phyloP scores from a whole-genome alignment of 2,797 vertebrate species.

The Avahi laniger region DNA sequence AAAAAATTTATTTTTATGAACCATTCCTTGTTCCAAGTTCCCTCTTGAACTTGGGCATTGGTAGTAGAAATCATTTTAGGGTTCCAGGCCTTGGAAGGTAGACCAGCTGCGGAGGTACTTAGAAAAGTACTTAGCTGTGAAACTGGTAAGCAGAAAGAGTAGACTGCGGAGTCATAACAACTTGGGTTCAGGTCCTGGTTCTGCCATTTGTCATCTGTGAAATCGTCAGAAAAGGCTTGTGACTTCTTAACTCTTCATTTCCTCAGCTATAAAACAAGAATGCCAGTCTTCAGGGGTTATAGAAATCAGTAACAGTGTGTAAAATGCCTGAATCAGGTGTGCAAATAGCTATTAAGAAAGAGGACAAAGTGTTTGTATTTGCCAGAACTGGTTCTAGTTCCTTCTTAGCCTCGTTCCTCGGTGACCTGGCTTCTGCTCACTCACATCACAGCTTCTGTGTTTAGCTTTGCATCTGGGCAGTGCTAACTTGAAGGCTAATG shows the following conservation, averaged over 20 bases:
- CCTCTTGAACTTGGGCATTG: neutral
- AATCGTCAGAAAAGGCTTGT: neutral
- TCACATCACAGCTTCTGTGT: neutral
- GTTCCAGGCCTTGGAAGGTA: neutral
- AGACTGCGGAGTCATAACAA: neutral
- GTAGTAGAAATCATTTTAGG: neutral
- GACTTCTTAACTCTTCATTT: neutral
- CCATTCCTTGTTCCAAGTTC: neutral
- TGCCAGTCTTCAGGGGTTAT: neutral
- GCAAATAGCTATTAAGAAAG: neutral
- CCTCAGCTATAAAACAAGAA: neutral
- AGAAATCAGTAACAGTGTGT: neutral
- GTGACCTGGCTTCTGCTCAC: neutral
- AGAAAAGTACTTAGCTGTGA: neutral
- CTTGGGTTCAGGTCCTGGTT: neutral
- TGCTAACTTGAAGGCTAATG: neutral
- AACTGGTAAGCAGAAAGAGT: fast-evolving
- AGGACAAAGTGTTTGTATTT: neutral
- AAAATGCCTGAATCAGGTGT: neutral
- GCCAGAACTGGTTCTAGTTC: neutral
- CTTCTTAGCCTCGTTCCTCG: fast-evolving
- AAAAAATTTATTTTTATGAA: neutral
- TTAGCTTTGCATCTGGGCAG: fast-evolving
- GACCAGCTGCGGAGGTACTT: neutral
- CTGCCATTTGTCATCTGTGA: neutral